Conservation (phyloP, 2,797 vertebrate species). For the Leptodactylus fallax region DNA sequence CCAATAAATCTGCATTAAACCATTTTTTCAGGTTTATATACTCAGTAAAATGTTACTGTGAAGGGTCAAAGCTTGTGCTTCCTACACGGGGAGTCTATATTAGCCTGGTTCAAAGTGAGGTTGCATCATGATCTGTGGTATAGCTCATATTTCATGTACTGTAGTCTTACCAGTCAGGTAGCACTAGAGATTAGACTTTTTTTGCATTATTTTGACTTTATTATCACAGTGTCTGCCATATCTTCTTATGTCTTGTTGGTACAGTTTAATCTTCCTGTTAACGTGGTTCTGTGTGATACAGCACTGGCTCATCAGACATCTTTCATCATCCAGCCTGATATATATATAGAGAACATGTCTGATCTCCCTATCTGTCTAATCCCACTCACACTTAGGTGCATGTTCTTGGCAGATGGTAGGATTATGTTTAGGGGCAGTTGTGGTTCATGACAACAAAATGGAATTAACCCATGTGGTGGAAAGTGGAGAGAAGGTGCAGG, state of each 20-base stretch:
- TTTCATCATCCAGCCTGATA: neutral
- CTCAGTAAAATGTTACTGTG: neutral
- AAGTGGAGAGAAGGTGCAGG: no score
- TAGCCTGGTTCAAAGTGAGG: neutral
- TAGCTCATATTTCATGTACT: no score
- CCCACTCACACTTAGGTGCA: slow-evolving; percentile 19
- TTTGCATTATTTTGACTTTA: neutral
- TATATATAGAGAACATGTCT: slow-evolving; percentile 27
- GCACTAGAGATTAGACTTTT: no score
- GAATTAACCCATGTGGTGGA: slow-evolving; percentile 36
- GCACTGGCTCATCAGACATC: neutral
- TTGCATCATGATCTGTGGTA: no score
- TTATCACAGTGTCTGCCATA: neutral
- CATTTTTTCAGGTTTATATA: no score
- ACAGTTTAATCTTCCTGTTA: neutral
- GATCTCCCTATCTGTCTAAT: slow-evolving; percentile 51
- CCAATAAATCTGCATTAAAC: neutral
- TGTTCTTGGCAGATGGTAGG: slow-evolving; percentile 57
- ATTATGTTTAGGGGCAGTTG: slow-evolving; percentile 54
- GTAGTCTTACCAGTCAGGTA: no score
- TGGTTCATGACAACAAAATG: slow-evolving; percentile 47
- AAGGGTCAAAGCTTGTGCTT: neutral
- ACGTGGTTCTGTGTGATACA: neutral
- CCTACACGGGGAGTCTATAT: neutral
- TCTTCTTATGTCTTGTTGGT: neutral